Evolutionary conservation across 2,797 vertebrate species (phyloP).

Genomic region (Sibirionetta formosa): DNA sequence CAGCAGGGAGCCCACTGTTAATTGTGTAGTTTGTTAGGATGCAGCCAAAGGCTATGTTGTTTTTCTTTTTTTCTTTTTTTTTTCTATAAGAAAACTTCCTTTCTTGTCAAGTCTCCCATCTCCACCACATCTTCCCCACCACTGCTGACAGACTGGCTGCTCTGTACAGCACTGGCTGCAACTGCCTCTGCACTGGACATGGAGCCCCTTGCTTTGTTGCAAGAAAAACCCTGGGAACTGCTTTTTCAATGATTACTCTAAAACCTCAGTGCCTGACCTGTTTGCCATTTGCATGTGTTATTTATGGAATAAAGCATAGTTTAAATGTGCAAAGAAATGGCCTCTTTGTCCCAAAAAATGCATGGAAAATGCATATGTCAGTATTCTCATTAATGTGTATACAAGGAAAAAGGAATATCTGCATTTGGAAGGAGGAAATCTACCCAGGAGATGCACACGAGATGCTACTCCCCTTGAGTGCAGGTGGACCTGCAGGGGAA

Average conservation of each 20-base stretch:
- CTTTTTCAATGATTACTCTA: neutral
- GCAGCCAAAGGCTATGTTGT: neutral
- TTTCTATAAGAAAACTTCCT: neutral
- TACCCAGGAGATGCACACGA: neutral
- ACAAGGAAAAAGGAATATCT: neutral
- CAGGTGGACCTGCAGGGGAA: neutral
- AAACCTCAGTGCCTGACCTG: neutral
- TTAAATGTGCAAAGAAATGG: neutral
- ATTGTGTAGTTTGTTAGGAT: conserved; percentile 41
- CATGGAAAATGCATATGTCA: neutral
- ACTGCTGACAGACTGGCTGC: neutral
- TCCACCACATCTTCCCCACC: neutral
- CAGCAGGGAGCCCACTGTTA: neutral
- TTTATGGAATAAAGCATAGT: neutral
- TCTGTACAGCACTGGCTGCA: neutral
- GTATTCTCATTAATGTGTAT: neutral
- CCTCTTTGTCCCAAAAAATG: neutral
- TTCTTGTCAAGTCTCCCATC: neutral
- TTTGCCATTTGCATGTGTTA: neutral
- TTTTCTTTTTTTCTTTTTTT: neutral
- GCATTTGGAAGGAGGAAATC: neutral
- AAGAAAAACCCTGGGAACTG: accelerated
- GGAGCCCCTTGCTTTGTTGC: neutral
- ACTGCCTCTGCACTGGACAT: neutral
- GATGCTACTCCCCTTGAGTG: neutral